Conservation (phyloP, 2,888 invertebrate genomes). For the Acanthococcus lagerstroemiae region DNA sequence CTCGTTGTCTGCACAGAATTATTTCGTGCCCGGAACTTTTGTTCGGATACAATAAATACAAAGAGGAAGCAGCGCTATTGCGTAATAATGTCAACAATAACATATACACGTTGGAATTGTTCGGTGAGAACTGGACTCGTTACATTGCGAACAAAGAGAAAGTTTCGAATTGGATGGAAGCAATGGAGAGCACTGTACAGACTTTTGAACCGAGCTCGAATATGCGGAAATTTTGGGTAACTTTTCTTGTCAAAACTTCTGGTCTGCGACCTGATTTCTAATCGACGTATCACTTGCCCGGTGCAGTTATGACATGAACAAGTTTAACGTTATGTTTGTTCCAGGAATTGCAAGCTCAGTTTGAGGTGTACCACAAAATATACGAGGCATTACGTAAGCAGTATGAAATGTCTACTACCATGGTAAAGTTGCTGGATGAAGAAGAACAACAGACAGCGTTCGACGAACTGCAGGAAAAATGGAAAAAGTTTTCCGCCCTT, state of each 20-base stretch:
- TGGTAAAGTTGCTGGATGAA: slow-evolving; percentile 74
- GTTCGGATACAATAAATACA: slow-evolving; percentile 58
- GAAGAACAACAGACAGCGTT: slow-evolving; percentile 69
- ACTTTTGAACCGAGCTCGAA: neutral
- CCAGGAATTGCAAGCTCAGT: slow-evolving; percentile 72
- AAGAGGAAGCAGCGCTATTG: slow-evolving; percentile 60
- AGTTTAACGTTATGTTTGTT: neutral
- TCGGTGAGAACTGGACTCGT: slow-evolving; percentile 65
- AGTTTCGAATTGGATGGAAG: slow-evolving; percentile 10
- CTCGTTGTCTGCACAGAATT: slow-evolving; percentile 61
- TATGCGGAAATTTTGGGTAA: slow-evolving; percentile 20
- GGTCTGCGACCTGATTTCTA: too few species aligned
- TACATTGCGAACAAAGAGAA: slow-evolving; percentile 5
- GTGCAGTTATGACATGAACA: neutral
- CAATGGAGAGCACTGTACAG: neutral
- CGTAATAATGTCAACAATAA: slow-evolving; percentile 67
- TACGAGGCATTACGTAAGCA: slow-evolving; percentile 60
- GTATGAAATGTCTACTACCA: slow-evolving; percentile 66
- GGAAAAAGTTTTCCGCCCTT: slow-evolving; percentile 54
- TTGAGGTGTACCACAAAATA: slow-evolving; percentile 69
- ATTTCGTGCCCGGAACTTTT: slow-evolving; percentile 65
- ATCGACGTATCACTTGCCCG: too few species aligned
- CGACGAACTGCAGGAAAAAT: slow-evolving; percentile 64
- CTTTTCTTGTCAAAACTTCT: neutral
- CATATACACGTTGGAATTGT: slow-evolving; percentile 58